Conservation (phyloP, 2,797 vertebrate genomes). For the Eulemur coronatus region DNA sequence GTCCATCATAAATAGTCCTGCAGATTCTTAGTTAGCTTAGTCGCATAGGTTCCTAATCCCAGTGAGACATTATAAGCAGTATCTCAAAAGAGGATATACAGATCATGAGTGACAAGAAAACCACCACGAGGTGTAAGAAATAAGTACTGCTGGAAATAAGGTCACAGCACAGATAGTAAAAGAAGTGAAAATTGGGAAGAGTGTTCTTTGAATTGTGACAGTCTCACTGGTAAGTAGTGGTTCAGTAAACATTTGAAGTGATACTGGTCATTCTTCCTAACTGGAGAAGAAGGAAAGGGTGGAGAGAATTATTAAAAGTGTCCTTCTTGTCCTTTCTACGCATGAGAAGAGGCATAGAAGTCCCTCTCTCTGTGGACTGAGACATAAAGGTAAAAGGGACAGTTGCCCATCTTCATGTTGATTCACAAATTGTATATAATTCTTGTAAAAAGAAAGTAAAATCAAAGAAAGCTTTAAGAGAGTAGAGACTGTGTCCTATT, state of each 20-base stretch:
- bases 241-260: background rate
- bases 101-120: background rate
- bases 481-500: background rate
- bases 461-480: background rate
- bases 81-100: background rate
- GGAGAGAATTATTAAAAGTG: background rate
- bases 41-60: background rate
- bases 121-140: background rate
- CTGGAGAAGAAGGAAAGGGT: background rate
- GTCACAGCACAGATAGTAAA: background rate
- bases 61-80: background rate
- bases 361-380: background rate
- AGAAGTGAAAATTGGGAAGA: background rate
- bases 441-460: background rate
- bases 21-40: background rate
- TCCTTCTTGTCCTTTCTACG: background rate
- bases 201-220: background rate
- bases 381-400: background rate
- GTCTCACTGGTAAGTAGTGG: background rate
- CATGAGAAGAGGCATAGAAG: background rate
- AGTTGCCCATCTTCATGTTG: background rate
- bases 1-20: background rate
- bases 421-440: background rate
- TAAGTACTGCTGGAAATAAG: background rate
- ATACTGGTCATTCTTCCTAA: background rate